Evolutionary conservation across 2,797 vertebrate genomes (phyloP).

Genomic region (Leptatherina wallacei): DNA sequence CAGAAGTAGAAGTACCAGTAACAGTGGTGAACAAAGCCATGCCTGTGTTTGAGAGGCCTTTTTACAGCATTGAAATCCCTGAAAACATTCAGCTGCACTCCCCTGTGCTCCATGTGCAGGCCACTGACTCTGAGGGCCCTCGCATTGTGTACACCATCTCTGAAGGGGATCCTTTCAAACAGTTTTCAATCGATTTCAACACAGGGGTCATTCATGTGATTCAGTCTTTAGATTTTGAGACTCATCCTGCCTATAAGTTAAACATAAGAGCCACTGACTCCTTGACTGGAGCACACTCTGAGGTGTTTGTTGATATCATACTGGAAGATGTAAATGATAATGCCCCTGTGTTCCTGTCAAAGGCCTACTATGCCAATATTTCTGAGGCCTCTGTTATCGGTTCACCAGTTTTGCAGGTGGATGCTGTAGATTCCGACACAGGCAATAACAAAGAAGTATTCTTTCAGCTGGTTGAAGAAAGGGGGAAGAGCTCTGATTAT

Average conservation of each 20-base stretch:
- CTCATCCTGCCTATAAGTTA: conserved; percentile 95
- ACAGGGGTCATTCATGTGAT: conserved; percentile 93
- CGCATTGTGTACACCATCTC: conserved; percentile 95
- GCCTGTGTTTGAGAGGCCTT: conserved; percentile 96
- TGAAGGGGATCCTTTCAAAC: conserved; percentile 94
- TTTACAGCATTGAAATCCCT: conserved; percentile 95
- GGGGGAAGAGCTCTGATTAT: conserved; percentile 83
- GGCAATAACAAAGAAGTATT: conserved; percentile 90
- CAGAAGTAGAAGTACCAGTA: conserved; percentile 89
- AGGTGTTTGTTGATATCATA: conserved; percentile 95
- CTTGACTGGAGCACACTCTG: conserved; percentile 90
- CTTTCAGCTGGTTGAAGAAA: conserved; percentile 90
- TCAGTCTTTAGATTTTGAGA: conserved; percentile 92
- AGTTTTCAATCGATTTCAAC: conserved; percentile 96
- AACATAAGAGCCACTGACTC: conserved; percentile 93
- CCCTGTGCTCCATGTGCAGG: conserved; percentile 93
- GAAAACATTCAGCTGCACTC: conserved; percentile 92
- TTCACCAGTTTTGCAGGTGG: conserved; percentile 87
- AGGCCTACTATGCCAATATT: conserved; percentile 85
- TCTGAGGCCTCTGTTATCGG: conserved; percentile 94
- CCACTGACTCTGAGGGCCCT: conserved; percentile 93
- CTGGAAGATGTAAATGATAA: conserved; percentile 97
- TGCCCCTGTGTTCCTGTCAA: conserved; percentile 87
- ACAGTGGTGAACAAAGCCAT: conserved; percentile 94
- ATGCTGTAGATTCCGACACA: conserved; percentile 89